phyloP scores from a whole-genome alignment of 2,113 vertebrate species.

The Cottus gobio region DNA sequence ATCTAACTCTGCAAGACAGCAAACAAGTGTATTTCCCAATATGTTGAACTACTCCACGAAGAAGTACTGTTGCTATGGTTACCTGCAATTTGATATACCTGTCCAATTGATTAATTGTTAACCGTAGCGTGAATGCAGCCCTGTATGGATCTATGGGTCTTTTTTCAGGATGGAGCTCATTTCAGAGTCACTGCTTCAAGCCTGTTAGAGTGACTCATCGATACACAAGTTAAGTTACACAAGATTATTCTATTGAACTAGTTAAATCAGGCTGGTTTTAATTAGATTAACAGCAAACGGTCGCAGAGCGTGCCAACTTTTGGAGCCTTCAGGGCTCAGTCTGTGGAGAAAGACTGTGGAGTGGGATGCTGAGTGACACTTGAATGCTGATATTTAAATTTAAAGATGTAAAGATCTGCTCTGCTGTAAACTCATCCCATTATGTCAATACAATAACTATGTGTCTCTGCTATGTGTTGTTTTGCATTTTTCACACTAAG shows the following conservation, averaged over 20 bases:
- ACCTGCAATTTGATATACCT: background rate
- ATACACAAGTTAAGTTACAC: background rate
- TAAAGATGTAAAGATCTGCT: background rate
- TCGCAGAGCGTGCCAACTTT: background rate
- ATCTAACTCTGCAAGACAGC: background rate
- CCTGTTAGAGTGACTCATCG: background rate
- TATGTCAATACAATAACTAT: background rate
- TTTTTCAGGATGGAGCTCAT: background rate
- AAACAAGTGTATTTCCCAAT: background rate
- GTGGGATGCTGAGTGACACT: background rate
- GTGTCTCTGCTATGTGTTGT: background rate
- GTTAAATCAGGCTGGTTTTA: background rate
- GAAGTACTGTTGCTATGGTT: slow-evolving; percentile 15
- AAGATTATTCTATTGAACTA: background rate
- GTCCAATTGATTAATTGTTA: background rate
- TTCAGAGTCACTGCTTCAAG: background rate
- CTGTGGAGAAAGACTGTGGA: background rate
- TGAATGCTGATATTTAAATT: slow-evolving; percentile 7
- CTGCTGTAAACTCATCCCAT: background rate
- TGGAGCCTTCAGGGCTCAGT: background rate
- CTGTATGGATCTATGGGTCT: background rate
- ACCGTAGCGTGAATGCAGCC: background rate
- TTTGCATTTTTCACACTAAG: background rate
- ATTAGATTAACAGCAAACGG: background rate
- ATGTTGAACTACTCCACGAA: background rate